A percentile compares a stretch with the other conserved stretches of the same genome.
phyloP scores from a whole-genome alignment of 2,888 invertebrate species.

The Pachymerium ferrugineum region DNA sequence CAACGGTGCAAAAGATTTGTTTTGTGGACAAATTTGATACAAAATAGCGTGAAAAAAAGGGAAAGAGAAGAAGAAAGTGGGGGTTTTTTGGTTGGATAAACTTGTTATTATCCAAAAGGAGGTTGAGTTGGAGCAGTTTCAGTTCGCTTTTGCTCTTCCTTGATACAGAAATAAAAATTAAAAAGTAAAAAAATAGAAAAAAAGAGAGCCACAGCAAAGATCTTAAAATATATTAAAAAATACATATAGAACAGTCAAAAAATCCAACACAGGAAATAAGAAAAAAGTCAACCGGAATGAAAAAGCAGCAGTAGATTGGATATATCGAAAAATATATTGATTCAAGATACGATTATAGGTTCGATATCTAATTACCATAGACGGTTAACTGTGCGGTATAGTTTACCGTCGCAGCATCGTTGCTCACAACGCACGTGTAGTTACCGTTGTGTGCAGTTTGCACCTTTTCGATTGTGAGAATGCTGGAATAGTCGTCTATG shows the following conservation, averaged over 20 bases:
- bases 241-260: constrained; percentile 19
- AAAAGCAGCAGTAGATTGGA: neutral
- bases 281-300: constrained; percentile 29
- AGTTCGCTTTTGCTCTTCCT: constrained; percentile 2
- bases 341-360: neutral
- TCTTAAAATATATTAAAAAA: constrained; percentile 1
- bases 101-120: neutral
- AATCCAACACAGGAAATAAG: constrained; percentile 11
- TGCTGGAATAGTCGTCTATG: constrained; percentile 44
- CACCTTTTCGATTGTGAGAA: constrained; percentile 45
- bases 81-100: neutral
- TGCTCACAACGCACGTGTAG: constrained; percentile 43
- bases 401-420: constrained; percentile 36
- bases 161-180: constrained; percentile 35
- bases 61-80: constrained; percentile 9
- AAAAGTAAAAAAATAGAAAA: neutral
- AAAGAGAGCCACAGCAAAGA: constrained; percentile 4
- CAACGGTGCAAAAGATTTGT: constrained; percentile 33
- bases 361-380: constrained; percentile 33
- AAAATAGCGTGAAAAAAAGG: constrained; percentile 14
- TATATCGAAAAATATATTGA: neutral
- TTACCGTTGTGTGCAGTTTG: constrained; percentile 46
- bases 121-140: neutral
- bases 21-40: constrained; percentile 1
- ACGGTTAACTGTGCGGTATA: constrained; percentile 36